Evolutionary conservation across 2,888 invertebrate genomes (phyloP).

Genomic region (Leptinotarsa tumamoca): DNA sequence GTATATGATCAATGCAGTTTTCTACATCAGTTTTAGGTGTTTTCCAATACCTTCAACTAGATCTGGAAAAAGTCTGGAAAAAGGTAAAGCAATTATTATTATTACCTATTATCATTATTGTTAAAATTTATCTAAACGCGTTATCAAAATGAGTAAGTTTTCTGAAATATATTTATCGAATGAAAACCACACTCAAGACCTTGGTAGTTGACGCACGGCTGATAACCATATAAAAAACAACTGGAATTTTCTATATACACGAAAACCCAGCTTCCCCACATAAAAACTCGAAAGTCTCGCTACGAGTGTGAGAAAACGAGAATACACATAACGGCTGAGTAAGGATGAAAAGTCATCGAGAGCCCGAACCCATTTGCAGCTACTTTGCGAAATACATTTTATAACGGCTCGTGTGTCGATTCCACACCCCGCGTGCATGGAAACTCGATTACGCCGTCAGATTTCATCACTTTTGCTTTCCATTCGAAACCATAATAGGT

Average conservation of each 20-base stretch:
- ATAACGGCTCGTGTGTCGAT: constrained; percentile 14
- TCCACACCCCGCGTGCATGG: constrained; percentile 11
- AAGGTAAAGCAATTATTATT: too few relatives aligned
- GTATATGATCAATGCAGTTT: too few relatives aligned
- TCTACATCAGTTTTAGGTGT: too few relatives aligned
- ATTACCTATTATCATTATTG: too few relatives aligned
- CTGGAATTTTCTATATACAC: background rate
- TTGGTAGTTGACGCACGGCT: too few relatives aligned
- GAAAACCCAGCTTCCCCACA: background rate
- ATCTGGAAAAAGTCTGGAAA: too few relatives aligned
- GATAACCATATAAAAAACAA: too few relatives aligned
- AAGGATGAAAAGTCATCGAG: background rate
- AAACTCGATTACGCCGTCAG: constrained; percentile 9
- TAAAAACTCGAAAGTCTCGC: background rate
- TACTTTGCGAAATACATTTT: constrained; percentile 13
- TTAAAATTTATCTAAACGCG: too few relatives aligned
- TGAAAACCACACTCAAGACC: too few relatives aligned
- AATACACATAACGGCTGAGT: background rate
- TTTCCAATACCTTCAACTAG: too few relatives aligned
- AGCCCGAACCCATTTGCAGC: constrained; percentile 9
- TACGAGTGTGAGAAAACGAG: background rate
- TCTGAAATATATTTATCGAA: too few relatives aligned
- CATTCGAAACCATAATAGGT: constrained; percentile 13
- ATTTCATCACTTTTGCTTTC: constrained; percentile 14
- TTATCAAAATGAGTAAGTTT: too few relatives aligned